Evolutionary conservation across 2,113 vertebrate species (phyloP).

Genomic region (Daphoenositta chrysoptera): DNA sequence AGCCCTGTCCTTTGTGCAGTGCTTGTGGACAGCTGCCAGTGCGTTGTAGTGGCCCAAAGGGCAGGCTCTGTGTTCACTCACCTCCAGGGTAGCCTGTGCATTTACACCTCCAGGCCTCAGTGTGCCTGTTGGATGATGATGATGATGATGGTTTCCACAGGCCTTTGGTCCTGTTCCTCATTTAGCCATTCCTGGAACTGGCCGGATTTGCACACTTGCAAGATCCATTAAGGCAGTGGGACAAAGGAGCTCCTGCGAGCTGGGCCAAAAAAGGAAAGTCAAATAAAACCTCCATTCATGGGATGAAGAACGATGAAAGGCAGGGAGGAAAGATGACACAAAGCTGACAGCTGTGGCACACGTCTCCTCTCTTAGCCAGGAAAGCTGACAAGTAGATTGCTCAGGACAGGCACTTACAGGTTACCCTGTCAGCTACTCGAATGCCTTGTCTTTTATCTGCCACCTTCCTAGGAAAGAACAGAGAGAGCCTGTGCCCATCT

Average conservation of each 20-base stretch:
- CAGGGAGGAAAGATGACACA: conserved; percentile 78
- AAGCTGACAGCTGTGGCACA: conserved; percentile 78
- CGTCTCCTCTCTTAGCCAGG: conserved; percentile 70
- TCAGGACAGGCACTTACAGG: conserved; percentile 72
- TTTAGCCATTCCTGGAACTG: not conserved
- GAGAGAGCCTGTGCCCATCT: conserved; percentile 61
- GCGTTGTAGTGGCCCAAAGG: not conserved
- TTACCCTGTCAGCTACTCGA: conserved; percentile 71
- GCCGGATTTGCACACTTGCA: not conserved
- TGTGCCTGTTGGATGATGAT: not conserved
- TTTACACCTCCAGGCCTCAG: not conserved
- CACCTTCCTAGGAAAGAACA: conserved; percentile 65
- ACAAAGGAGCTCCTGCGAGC: conserved; percentile 27
- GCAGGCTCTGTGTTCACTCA: not conserved
- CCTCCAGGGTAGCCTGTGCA: not conserved
- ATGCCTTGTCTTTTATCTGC: conserved; percentile 75
- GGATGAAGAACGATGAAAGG: conserved; percentile 82
- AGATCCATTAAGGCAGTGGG: not conserved
- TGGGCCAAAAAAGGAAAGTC: conserved; percentile 58
- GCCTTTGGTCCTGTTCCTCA: not conserved
- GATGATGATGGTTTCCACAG: not conserved
- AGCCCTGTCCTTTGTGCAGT: not conserved
- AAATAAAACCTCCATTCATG: conserved; percentile 72
- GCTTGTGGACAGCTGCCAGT: not conserved
- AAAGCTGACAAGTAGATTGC: conserved; percentile 80